A percentile compares a stretch with the other conserved stretches of the same genome.
Conservation (phyloP, 2,888 invertebrate species). For the Leptinotarsa tumamoca region DNA sequence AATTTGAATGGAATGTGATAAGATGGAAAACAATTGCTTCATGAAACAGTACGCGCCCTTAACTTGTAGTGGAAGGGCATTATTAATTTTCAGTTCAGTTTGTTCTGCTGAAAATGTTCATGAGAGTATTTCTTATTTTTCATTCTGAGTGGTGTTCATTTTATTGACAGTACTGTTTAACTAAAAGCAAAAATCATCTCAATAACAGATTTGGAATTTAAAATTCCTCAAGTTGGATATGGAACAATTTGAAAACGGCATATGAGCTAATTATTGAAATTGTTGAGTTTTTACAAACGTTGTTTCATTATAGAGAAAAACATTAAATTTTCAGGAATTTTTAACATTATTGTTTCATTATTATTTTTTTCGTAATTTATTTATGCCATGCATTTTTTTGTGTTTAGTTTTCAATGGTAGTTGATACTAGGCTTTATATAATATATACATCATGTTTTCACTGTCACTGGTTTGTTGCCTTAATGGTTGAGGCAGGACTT, state of each 20-base stretch:
- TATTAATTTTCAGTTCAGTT: not conserved
- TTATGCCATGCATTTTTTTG: constrained; percentile 25
- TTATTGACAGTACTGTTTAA: not conserved
- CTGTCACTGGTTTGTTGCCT: constrained; percentile 30
- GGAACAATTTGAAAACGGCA: not conserved
- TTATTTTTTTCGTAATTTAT: constrained; percentile 16
- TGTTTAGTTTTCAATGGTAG: constrained; percentile 20
- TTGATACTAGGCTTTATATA: constrained; percentile 29
- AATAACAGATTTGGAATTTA: not conserved
- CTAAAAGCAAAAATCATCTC: not conserved
- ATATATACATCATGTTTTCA: constrained; percentile 23
- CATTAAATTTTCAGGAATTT: constrained; percentile 12
- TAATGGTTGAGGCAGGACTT: constrained; percentile 34
- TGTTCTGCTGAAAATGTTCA: no score
- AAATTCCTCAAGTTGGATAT: not conserved
- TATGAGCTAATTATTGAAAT: constrained; percentile 10
- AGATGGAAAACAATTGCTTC: not conserved
- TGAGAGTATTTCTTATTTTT: no score
- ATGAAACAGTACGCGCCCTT: not conserved
- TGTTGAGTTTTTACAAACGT: constrained; percentile 17
- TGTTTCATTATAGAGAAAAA: constrained; percentile 10
- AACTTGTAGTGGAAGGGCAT: not conserved
- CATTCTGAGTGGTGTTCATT: no score
- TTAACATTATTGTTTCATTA: constrained; percentile 8
- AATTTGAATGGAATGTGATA: not conserved